Evolutionary conservation across 2,797 vertebrate species (phyloP).

Genomic region (Silurus lanzhouensis): DNA sequence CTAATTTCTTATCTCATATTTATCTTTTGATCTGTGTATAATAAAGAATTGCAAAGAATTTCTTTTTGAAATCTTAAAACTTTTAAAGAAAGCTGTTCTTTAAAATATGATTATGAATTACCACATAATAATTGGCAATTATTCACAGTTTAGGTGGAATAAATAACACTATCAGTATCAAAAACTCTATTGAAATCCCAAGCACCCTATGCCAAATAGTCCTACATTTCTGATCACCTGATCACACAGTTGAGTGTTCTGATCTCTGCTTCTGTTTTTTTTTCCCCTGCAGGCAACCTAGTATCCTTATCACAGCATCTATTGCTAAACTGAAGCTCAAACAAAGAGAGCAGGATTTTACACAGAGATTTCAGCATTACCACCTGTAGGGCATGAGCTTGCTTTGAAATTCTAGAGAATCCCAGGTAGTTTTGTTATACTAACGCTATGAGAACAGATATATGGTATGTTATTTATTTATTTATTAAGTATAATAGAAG

Average conservation of each 20-base stretch:
- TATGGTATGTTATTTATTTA: conserved; percentile 14
- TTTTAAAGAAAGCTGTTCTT: background rate
- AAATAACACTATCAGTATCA: conserved; percentile 12
- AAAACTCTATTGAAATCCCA: background rate
- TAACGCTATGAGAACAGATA: background rate
- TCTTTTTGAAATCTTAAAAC: background rate
- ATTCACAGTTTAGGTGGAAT: background rate
- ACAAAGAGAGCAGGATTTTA: conserved; percentile 4
- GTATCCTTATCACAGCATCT: conserved; percentile 8
- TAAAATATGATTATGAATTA: background rate
- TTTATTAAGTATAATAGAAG: conserved; percentile 26
- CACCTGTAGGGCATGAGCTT: conserved; percentile 29
- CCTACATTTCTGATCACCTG: background rate
- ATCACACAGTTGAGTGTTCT: background rate
- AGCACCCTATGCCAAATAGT: background rate
- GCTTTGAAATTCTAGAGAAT: conserved; percentile 40
- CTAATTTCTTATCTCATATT: background rate
- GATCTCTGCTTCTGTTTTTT: background rate
- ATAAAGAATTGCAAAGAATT: background rate
- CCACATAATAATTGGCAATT: background rate
- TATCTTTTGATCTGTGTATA: background rate
- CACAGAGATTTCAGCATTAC: background rate
- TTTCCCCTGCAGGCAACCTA: background rate
- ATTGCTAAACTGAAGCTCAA: conserved; percentile 15
- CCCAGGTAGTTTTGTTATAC: background rate